Base-by-base conservation (phyloP, 1,140 invertebrate species). In the Trichonephila clavipes region DNA sequence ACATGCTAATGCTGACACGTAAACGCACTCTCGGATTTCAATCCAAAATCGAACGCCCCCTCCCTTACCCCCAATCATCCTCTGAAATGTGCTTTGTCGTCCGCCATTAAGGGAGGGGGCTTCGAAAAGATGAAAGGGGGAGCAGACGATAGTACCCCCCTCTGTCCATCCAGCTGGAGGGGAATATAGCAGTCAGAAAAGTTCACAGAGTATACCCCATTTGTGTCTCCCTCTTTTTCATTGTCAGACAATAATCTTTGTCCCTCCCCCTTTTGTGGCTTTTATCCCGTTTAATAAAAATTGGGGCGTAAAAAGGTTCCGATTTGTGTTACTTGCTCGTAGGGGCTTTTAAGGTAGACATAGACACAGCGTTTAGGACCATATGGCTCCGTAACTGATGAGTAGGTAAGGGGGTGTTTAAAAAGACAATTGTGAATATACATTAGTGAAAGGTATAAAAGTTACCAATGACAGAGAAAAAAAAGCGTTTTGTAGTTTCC, bases 1-100 rank as follows among this genome's bases (percentile, higher is more conserved):
- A 12, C 72, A 77, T 77, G 72, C 34, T 77, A 77, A 77, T 77
- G 72, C 4, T 77, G 28, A 77, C 72, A 77, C 12, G 72, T 77
- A 77, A 77, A 77, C 28, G 72, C 72, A 77, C 72, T 77, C 28
- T 77, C 14, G 72, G 28, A 16, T 16, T 77, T 40, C 28, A 77
- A 77, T 34, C 28, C 12, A 34, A 18, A 77, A 77, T 77, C 72
- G 72, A 40, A 77, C 72, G 34, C 14, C 34, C 10, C 34, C 2
- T 40, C 34, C 34, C 34, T 40, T 4, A 40, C 34, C 34, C 28
- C 16, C n/a, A 34, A 77, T 77, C 72, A 18, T 21, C 72, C 72
- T 28, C 12, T 18, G 24, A 40, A 77, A 77, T 14, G 72, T 40
- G 72, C 72, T 77, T 77, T 77, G 72, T 77, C 72, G 28, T 40